Conservation (phyloP, 2,113 vertebrate species). For the Aldabrachelys gigantea region DNA sequence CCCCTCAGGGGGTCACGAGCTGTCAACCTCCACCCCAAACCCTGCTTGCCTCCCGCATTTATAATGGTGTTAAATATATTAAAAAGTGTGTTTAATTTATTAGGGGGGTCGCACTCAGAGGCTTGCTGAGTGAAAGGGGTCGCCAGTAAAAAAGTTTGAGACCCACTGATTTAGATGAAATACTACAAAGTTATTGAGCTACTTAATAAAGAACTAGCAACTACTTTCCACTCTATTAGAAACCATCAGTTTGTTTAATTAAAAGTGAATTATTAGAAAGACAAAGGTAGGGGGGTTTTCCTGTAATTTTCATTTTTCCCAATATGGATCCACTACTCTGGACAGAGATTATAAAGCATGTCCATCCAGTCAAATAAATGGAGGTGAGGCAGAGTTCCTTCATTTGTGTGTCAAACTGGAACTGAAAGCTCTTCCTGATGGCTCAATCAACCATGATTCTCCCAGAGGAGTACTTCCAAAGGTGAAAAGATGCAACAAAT, state of each 20-base stretch:
- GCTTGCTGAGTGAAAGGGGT: too few species aligned
- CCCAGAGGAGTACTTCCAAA: not conserved
- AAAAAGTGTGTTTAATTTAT: too few species aligned
- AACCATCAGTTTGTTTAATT: not conserved
- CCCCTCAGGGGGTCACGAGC: too few species aligned
- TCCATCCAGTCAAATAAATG: not conserved
- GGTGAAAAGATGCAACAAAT: conserved; percentile 7
- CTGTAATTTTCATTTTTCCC: not conserved
- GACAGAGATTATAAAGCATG: conserved; percentile 9
- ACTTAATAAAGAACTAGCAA: not conserved
- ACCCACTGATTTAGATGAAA: not conserved
- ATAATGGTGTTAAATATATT: too few species aligned
- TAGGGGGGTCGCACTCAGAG: too few species aligned
- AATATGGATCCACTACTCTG: conserved; percentile 2
- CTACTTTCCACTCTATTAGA: not conserved
- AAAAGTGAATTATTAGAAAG: not conserved
- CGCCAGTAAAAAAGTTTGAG: too few species aligned
- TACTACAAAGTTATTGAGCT: not conserved
- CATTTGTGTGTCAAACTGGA: conserved; percentile 22
- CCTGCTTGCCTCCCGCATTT: too few species aligned
- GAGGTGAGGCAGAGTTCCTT: conserved; percentile 11
- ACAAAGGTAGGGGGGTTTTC: not conserved
- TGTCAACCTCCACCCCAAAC: too few species aligned
- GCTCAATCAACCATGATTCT: not conserved
- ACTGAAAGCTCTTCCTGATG: conserved; percentile 11